These are phyloP conservation scores for Gerris lacustris DNA, from an alignment of 2,888 invertebrate species.

Conservation along the genomic window DNA sequence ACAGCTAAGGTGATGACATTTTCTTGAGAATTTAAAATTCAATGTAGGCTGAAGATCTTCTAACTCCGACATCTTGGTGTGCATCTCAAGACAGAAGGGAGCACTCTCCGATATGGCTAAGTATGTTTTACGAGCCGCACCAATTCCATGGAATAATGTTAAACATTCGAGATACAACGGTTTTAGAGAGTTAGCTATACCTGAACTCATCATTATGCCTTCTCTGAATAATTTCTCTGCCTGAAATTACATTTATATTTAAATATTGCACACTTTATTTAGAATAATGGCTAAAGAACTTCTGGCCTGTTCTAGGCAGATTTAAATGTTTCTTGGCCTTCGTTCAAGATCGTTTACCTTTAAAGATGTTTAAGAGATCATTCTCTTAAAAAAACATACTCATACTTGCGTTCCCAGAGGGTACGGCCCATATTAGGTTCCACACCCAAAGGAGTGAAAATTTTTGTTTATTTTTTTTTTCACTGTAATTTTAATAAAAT, in stretches of 20 bases:
- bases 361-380: too few relatives aligned
- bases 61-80: constrained; percentile 46
- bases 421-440: too few relatives aligned
- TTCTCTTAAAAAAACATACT: too few relatives aligned
- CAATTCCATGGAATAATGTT: constrained; percentile 41
- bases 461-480: too few relatives aligned
- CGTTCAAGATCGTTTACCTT: too few relatives aligned
- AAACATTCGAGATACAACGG: constrained; percentile 50
- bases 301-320: too few relatives aligned
- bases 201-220: constrained; percentile 33
- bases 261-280: too few relatives aligned
- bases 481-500: too few relatives aligned
- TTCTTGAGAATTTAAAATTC: constrained; percentile 43
- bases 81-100: constrained; percentile 49
- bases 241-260: constrained; percentile 17
- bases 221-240: constrained; percentile 38
- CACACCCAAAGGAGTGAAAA: too few relatives aligned
- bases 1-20: constrained; percentile 50
- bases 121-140: constrained; percentile 50
- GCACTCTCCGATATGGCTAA: constrained; percentile 45
- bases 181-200: constrained; percentile 27
- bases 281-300: too few relatives aligned
- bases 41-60: constrained; percentile 38
- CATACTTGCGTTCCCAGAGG: too few relatives aligned
- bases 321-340: too few relatives aligned